Evolutionary conservation across 2,888 invertebrate species (phyloP).

Genomic region (Epinotia bilunana): DNA sequence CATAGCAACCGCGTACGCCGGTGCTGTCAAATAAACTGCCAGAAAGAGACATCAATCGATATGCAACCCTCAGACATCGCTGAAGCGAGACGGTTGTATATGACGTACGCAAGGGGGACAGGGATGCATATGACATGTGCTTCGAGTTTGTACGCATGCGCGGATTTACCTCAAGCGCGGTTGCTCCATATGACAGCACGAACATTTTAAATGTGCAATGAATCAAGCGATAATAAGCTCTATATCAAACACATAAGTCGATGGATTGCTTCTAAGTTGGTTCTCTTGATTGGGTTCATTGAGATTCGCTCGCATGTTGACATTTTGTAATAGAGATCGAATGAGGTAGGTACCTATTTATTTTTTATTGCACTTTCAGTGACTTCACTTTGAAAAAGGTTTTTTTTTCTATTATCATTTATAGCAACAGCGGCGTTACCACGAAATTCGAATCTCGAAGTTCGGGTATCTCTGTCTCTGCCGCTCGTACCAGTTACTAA

Average conservation of each 20-base stretch:
- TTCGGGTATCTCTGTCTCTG: too few relatives aligned
- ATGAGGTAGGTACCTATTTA: neutral
- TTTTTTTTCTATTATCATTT: too few relatives aligned
- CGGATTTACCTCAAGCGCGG: slow-evolving; percentile 35
- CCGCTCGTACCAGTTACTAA: too few relatives aligned
- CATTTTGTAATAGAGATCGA: neutral
- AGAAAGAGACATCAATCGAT: slow-evolving; percentile 35
- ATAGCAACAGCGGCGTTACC: too few relatives aligned
- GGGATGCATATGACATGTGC: slow-evolving; percentile 34
- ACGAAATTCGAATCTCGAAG: too few relatives aligned
- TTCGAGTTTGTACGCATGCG: slow-evolving; percentile 37
- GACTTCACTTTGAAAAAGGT: neutral
- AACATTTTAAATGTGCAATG: neutral
- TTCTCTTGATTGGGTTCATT: neutral
- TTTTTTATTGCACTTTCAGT: neutral
- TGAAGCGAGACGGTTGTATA: slow-evolving; percentile 10
- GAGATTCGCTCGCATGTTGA: neutral
- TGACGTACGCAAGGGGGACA: neutral
- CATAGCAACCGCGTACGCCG: slow-evolving; percentile 32
- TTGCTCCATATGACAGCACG: neutral
- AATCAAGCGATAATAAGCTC: neutral
- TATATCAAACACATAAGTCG: neutral
- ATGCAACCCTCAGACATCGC: slow-evolving; percentile 5
- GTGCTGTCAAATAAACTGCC: slow-evolving; percentile 32
- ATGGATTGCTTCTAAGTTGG: neutral